Conservation (phyloP, 2,113 vertebrate genomes). For the Petroica traversi region DNA sequence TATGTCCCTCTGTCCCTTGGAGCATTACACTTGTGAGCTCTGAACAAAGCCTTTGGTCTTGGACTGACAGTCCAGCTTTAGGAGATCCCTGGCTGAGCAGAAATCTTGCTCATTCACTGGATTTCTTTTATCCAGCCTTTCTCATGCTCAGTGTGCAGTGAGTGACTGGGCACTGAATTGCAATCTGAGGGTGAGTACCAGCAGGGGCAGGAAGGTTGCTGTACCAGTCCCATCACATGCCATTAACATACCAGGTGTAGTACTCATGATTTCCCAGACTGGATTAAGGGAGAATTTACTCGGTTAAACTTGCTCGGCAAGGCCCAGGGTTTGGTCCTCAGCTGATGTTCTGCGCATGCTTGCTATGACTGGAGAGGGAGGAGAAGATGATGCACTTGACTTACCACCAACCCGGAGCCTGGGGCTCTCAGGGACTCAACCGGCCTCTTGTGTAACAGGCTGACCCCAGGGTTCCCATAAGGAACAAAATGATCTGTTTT, state of each 20-base stretch:
- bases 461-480: not conserved
- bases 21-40: not conserved
- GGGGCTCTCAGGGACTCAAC: not conserved
- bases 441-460: not conserved
- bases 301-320: conserved; percentile 11
- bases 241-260: conserved; percentile 35
- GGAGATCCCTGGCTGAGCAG: not conserved
- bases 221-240: conserved; percentile 1
- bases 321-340: not conserved
- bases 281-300: conserved; percentile 13
- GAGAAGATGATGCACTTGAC: not conserved
- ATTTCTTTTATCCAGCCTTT: not conserved
- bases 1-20: not conserved
- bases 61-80: not conserved
- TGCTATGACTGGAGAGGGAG: not conserved
- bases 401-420: not conserved
- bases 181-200: not conserved
- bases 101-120: not conserved
- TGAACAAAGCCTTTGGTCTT: not conserved
- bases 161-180: not conserved
- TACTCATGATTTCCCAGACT: conserved; percentile 9
- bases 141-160: not conserved
- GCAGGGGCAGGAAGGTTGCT: not conserved
- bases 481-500: not conserved
- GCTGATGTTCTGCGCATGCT: not conserved